phyloP scores from a whole-genome alignment of 2,797 vertebrate genomes.

The Crocodylus rhombifer region DNA sequence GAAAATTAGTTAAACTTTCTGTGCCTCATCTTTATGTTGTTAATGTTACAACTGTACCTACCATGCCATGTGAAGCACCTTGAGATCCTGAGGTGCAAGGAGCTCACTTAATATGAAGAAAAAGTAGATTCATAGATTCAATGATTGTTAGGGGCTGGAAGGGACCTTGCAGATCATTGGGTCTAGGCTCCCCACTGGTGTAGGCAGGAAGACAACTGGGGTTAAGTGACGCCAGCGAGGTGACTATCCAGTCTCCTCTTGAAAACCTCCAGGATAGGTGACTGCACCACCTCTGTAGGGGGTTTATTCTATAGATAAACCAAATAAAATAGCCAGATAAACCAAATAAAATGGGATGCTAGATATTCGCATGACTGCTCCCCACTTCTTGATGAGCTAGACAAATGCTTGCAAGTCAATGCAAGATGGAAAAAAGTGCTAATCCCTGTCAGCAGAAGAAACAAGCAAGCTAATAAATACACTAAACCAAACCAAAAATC shows the following conservation, averaged over 20 bases:
- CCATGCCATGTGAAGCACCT: accelerated
- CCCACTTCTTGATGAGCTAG: background rate
- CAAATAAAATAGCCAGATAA: background rate
- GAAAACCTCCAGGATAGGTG: too few species aligned
- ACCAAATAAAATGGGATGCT: background rate
- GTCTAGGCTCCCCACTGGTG: too few species aligned
- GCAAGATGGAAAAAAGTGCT: background rate
- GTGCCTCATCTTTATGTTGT: background rate
- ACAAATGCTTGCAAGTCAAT: background rate
- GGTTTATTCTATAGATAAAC: too few species aligned
- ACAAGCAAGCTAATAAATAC: background rate
- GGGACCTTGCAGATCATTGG: too few species aligned
- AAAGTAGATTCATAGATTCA: background rate
- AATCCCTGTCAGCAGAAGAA: background rate
- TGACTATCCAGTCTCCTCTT: too few species aligned
- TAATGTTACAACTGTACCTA: background rate
- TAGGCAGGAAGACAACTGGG: too few species aligned
- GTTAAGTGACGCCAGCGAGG: too few species aligned
- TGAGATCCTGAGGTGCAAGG: background rate
- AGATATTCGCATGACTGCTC: background rate
- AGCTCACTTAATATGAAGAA: background rate
- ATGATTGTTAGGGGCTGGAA: too few species aligned
- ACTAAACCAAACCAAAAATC: background rate
- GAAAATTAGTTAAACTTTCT: background rate
- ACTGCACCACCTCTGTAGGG: too few species aligned